Evolutionary conservation across 2,113 vertebrate species (phyloP), one percentile per base, ranked within the genome.

Genomic region (Ceuthmochares aereus): DNA sequence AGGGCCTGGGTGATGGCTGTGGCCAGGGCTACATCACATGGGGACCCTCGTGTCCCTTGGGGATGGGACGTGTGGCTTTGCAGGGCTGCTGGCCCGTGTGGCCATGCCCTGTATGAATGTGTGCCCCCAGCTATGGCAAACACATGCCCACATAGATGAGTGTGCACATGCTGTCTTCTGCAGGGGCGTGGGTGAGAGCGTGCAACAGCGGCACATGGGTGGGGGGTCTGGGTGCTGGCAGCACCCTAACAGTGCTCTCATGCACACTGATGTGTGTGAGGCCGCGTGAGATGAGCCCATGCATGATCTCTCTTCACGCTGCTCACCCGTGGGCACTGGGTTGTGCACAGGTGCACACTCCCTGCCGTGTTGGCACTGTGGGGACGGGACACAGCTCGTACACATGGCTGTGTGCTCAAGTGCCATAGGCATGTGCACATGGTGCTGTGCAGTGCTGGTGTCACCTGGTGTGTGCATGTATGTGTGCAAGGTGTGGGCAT

Each of bases 121-220:
- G 0, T 20, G 29, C 60, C 51, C 23, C 54, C 30, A 30, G 79
- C 52, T 23, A 30, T 0, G 5, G 51, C 60, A 78, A 52, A 78
- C 16, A 13, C 10, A 6, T 0, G 0, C 55, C 40, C 9, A 18
- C 13, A 4, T 6, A 3, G 8, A 10, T 11, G 27, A 0, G 0
- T 8, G 36, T 16, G 19, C 34, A 8, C 0, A 0, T 64, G 56
- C 30, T 7, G 1, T 23, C 14, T 21, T 69, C 59, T 0, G 1
- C 3, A 6, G 40, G 25, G 22, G 7, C 0, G 0, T 0, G 2
- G 54, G 25, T 3, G 2, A 0, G 4, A 60, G 34, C 0, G 26
- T 73, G 51, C 55, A 62, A 12, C 40, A 74, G 55, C 27, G 47
- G 45, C 2, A 7, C 1, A 1, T 0, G 0, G 68, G 77, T 56